Conservation (phyloP, 2,113 vertebrate species). For the Podarcis raffonei region DNA sequence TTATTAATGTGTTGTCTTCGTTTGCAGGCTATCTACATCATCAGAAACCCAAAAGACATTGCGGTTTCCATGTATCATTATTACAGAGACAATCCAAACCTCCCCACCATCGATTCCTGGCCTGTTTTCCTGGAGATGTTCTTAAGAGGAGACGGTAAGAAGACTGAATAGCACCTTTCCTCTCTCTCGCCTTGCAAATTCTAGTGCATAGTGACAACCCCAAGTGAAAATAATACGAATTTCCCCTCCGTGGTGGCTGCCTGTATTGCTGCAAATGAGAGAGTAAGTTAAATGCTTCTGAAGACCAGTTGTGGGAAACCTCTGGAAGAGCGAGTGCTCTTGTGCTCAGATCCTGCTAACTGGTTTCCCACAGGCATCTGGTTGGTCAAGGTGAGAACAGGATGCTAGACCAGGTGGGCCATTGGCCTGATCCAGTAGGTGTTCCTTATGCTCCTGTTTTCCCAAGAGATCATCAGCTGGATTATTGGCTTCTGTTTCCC, state of each 20-base stretch:
- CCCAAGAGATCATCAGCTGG: background rate
- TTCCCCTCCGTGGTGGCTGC: background rate
- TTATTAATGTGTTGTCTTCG: background rate
- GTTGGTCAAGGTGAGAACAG: too few species aligned
- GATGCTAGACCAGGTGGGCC: too few species aligned
- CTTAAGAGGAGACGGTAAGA: constrained; percentile 68
- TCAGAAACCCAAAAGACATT: constrained; percentile 79
- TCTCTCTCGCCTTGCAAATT: constrained; percentile 14
- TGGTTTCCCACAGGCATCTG: too few species aligned
- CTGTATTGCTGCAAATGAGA: background rate
- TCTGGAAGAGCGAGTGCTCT: too few species aligned
- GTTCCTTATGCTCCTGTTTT: background rate
- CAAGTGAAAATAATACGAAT: background rate
- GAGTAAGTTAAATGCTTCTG: background rate
- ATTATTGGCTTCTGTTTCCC: too few species aligned
- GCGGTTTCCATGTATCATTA: constrained; percentile 81
- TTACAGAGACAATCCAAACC: constrained; percentile 79
- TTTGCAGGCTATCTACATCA: constrained; percentile 75
- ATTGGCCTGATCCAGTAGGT: too few species aligned
- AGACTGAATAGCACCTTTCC: constrained; percentile 20
- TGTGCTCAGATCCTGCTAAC: too few species aligned
- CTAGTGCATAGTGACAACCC: background rate
- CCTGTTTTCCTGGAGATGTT: constrained; percentile 74
- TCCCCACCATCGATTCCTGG: constrained; percentile 74
- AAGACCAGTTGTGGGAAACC: too few species aligned